Percentiles rank a stretch among this genome's conserved stretches.
These are phyloP conservation scores for Coracias cyanogaster DNA, from an alignment of 2,797 vertebrate species.

Conservation along the genomic window DNA sequence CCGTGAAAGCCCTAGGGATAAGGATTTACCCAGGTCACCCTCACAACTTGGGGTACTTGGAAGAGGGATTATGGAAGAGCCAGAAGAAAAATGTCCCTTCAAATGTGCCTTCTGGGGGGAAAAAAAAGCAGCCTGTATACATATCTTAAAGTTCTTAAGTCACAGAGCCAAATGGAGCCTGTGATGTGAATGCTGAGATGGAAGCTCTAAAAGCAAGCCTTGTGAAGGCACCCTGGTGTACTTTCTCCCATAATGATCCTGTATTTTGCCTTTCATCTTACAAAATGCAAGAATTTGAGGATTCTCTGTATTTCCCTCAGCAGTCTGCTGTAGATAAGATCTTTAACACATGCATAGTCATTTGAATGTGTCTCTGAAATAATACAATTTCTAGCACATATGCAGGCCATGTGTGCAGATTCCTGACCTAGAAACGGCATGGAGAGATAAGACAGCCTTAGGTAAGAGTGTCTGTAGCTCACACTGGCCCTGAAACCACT, in stretches of 20 bases:
- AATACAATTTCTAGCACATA: neutral
- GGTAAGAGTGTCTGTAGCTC: neutral
- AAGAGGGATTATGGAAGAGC: neutral
- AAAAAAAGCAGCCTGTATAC: neutral
- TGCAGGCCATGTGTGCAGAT: neutral
- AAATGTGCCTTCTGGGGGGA: neutral
- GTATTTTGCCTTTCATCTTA: neutral
- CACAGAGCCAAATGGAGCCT: neutral
- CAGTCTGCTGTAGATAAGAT: neutral
- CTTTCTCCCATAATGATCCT: neutral
- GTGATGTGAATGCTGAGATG: neutral
- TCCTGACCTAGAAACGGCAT: neutral
- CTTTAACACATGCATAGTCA: neutral
- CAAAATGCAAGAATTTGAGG: neutral
- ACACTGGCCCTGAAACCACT: neutral
- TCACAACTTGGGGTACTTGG: neutral
- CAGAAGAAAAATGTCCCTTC: neutral
- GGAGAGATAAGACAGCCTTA: neutral
- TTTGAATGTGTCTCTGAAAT: neutral
- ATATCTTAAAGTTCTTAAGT: too few species aligned
- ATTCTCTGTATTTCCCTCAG: neutral
- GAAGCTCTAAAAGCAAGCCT: neutral
- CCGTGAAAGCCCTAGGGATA: neutral
- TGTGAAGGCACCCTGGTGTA: fast-evolving
- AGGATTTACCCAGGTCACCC: neutral